Base-by-base conservation (phyloP, 2,888 invertebrate species). In the Arge pagana region DNA sequence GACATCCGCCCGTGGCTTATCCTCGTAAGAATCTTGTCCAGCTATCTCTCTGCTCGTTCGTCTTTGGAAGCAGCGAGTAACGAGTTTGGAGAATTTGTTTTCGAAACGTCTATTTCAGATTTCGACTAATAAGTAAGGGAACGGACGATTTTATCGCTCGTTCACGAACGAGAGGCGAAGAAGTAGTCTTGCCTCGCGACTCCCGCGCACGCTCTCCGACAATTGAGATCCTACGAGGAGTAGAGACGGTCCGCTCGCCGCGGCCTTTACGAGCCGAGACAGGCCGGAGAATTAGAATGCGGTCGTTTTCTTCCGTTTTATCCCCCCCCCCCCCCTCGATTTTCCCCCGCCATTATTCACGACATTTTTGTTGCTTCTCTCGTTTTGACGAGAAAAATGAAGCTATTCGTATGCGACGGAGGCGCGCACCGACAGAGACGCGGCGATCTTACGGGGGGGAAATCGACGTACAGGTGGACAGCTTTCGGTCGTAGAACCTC, bases 381-480 rank as follows among this genome's bases (percentile, higher is more conserved):
- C 23, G 8, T 10, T 30, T 30, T 30, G 33, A 57, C 54, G 52
- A 63, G 15, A 53, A 57, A 65, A 71, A 70, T 66, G 63, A 65
- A 65, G 67, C 56, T 59, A 70, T 70, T 71, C 65, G 66, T 68
- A 69, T 70, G 70, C 68, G 53, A n/a, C 39, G 40, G 42, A 51
- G 48, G 43, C 42, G 36, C 39, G 50, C 37, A 48, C 52, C 13
- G 35, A 52, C 15, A 48, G 18, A 35, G 15, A 43, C n/a, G 26
- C n/a, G n/a, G n/a, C n/a, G n/a, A n/a, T n/a, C n/a, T n/a, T n/a
- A n/a, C n/a, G n/a, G n/a, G n/a, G n/a, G n/a, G n/a, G 13, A 23
- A 40, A 51, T 35, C 24, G 43, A 48, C 37, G 49, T 30, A 33
- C 19, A 50, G 37, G 24, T 31, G 40, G 41, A 8, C 16, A 41